A percentile compares a stretch with the other conserved stretches of the same genome.
phyloP scores from a whole-genome alignment of 2,797 vertebrate genomes.

The Myioborus miniatus region DNA sequence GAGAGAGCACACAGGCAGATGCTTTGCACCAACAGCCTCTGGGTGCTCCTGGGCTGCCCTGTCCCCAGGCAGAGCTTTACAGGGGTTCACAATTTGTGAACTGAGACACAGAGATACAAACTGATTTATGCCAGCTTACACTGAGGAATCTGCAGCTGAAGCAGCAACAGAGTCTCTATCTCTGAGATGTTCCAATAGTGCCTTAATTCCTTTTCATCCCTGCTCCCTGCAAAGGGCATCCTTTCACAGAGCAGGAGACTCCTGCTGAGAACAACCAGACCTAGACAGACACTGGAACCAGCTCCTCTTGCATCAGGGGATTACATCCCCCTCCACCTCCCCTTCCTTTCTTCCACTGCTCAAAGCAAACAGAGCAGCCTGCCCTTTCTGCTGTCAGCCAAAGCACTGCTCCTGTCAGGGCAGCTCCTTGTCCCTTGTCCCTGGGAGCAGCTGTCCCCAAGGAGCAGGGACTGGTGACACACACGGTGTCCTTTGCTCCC shows the following conservation, averaged over 20 bases:
- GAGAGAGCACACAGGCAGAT: background rate
- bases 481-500: background rate
- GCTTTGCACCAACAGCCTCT: background rate
- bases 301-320: background rate
- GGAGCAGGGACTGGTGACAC: background rate
- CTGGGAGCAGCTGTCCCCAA: background rate
- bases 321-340: background rate
- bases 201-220: background rate
- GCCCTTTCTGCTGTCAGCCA: background rate
- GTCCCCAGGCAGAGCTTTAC: background rate
- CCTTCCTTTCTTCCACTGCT: conserved; percentile 1
- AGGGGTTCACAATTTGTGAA: background rate
- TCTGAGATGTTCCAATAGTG: background rate
- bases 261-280: conserved; percentile 43
- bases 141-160: background rate
- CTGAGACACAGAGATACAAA: background rate
- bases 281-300: background rate
- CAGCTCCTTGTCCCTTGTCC: background rate
- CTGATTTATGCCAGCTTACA: background rate
- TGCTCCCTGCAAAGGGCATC: background rate
- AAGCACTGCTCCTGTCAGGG: background rate
- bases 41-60: background rate
- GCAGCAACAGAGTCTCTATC: background rate
- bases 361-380: background rate
- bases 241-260: background rate